Evolutionary conservation across 53 echinoderm and acorn worm species (phyloP).

Genomic region (Arbacia lixula): DNA sequence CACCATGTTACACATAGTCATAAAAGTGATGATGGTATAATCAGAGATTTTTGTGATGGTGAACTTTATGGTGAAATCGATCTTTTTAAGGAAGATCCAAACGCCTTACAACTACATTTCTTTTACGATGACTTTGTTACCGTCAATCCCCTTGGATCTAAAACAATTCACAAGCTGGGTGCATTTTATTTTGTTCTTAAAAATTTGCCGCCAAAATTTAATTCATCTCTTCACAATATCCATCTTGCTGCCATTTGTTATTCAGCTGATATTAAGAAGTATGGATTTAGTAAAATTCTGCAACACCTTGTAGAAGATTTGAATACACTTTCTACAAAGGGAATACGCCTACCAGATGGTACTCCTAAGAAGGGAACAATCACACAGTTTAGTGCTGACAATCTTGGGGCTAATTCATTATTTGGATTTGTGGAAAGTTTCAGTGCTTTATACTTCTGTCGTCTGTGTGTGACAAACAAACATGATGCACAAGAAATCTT

Average conservation of each 20-base stretch:
- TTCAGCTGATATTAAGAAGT: slow-evolving; percentile 55
- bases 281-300: slow-evolving; percentile 60
- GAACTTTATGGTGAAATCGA: slow-evolving; percentile 43
- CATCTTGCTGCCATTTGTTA: slow-evolving; percentile 56
- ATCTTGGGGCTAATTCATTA: slow-evolving; percentile 52
- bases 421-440: slow-evolving; percentile 59
- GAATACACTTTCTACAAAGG: slow-evolving; percentile 7
- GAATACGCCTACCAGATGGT: slow-evolving; percentile 14
- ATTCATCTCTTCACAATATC: slow-evolving; percentile 55
- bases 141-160: slow-evolving; percentile 52
- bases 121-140: slow-evolving; percentile 61
- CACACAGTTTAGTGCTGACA: slow-evolving; percentile 43
- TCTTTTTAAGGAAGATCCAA: slow-evolving; percentile 57
- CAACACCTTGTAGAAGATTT: slow-evolving; percentile 48
- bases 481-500: slow-evolving; percentile 33
- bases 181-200: slow-evolving; percentile 57
- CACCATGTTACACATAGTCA: slow-evolving; percentile 54
- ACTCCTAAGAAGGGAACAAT: slow-evolving; percentile 34
- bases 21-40: slow-evolving; percentile 32
- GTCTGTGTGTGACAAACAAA: slow-evolving; percentile 39
- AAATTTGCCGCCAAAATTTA: slow-evolving; percentile 62
- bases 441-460: slow-evolving; percentile 32
- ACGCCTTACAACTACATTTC: slow-evolving; percentile 59
- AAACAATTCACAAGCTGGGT: slow-evolving; percentile 63
- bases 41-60: slow-evolving; percentile 71